Conservation (phyloP, 1,140 invertebrate genomes). For the Nomia melanderi region DNA sequence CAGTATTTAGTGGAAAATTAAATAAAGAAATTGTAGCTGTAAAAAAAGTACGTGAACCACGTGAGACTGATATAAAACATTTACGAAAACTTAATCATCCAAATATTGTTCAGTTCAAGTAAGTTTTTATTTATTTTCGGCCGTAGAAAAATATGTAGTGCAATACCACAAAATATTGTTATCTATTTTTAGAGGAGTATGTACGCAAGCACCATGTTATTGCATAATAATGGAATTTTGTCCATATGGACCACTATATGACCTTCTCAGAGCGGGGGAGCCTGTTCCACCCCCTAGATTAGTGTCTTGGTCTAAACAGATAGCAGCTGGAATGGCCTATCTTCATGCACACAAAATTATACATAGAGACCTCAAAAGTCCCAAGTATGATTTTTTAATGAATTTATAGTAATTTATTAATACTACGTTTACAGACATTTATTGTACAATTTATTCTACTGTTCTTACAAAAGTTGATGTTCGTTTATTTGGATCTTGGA, state of each 20-base stretch:
- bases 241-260: constrained; percentile 96
- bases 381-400: constrained; percentile 94
- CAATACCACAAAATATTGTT: constrained; percentile 8
- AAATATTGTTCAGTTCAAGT: constrained; percentile 98
- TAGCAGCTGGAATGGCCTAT: constrained; percentile 97
- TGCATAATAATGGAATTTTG: constrained; percentile 99
- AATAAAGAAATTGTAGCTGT: constrained; percentile 94
- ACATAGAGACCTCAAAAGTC: constrained; percentile 97
- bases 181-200: constrained; percentile 88
- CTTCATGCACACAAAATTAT: constrained; percentile 98
- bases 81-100: constrained; percentile 96
- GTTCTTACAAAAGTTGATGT: no score
- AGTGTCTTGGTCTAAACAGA: constrained; percentile 96
- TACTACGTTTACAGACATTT: no score
- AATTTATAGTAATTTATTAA: no score
- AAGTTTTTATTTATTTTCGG: constrained; percentile 67
- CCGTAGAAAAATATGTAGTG: not conserved
- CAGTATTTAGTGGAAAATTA: constrained; percentile 95
- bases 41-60: constrained; percentile 96
- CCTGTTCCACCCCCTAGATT: constrained; percentile 91
- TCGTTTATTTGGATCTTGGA: no score
- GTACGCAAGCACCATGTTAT: constrained; percentile 95
- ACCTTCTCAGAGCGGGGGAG: constrained; percentile 91
- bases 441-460: no score
- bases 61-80: constrained; percentile 97